These are phyloP conservation scores for Somateria mollissima DNA, from an alignment of 2,797 vertebrate genomes.

Conservation along the genomic window DNA sequence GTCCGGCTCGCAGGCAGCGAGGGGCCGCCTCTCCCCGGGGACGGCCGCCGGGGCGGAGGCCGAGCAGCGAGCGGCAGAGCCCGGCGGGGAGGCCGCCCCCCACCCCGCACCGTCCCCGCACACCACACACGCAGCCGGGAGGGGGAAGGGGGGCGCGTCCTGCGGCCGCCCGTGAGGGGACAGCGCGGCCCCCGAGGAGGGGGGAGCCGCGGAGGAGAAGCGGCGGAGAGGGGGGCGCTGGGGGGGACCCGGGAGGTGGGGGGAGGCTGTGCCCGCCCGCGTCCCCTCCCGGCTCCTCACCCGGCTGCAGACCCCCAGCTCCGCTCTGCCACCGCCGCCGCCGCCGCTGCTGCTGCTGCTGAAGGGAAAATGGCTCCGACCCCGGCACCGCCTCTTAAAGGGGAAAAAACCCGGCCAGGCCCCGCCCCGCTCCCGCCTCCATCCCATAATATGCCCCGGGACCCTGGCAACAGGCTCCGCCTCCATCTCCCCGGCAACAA, in stretches of 20 bases:
- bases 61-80: neutral
- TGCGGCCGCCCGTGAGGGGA: neutral
- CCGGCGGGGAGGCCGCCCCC: constrained; percentile 17
- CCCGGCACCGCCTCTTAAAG: constrained; percentile 79
- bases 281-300: constrained; percentile 62
- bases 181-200: neutral
- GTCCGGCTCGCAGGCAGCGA: neutral
- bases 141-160: neutral
- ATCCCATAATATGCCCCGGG: constrained; percentile 78
- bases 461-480: constrained; percentile 71
- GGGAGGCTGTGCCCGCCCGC: neutral
- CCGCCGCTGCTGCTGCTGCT: constrained; percentile 68
- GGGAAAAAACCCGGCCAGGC: constrained; percentile 73
- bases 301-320: constrained; percentile 59
- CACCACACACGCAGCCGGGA: neutral
- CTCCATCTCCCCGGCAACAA: constrained; percentile 70
- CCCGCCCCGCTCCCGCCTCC: constrained; percentile 76
- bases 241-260: neutral
- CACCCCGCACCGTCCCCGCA: neutral
- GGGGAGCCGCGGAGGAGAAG: neutral
- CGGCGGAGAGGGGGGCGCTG: neutral
- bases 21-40: neutral
- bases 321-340: neutral
- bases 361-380: constrained; percentile 82
- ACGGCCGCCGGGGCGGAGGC: too few relatives aligned